Base-by-base conservation (phyloP, 2,797 vertebrate genomes). In the Cygnus olor region DNA sequence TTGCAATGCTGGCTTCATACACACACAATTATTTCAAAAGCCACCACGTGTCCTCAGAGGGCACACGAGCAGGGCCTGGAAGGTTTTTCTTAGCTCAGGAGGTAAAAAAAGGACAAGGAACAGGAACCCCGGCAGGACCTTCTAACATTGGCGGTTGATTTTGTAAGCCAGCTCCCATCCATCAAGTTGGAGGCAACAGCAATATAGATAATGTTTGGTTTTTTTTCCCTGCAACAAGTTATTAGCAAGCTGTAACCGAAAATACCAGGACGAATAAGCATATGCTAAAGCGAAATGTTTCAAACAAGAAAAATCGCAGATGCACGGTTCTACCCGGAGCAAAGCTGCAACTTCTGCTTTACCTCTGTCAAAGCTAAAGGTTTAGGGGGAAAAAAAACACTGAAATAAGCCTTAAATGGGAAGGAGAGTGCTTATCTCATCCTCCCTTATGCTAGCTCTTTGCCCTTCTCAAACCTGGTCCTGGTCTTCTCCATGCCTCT, bases 291-390 rank as follows among this genome's bases (percentile, higher is more conserved):
- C 30, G 63, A 86, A 93, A 63, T 21, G 61, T 40, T 89, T 72
- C 56, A n/a, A 60, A 54, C 16, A 9, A 74, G 42, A 60, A 66
- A 91, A 61, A 80, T 38, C 1, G 0, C 14, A 2, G 13, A 38
- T 3, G 54, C 0, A 7, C 3, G 51, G 40, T 20, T 92, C 56
- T 28, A 79, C 51, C 42, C 7, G 27, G 22, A 83, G n/a, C 14
- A 0, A 1, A 42, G 14, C 2, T 30, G 27, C 9, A 27, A 53
- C 4, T 11, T 27, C 15, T 34, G 61, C 64, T n/a, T 64, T 53
- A 64, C 24, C 30, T 13, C 40, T 12, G 17, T 45, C 16, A 53
- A 85, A 92, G 80, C 32, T 18, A 14, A 73, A 74, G 18, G 44
- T 78, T 64, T 28, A 6, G 14, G 24, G 12, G 28, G 11, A 72